Conservation (phyloP, 2,113 vertebrate genomes). For the Cisticola juncidis region DNA sequence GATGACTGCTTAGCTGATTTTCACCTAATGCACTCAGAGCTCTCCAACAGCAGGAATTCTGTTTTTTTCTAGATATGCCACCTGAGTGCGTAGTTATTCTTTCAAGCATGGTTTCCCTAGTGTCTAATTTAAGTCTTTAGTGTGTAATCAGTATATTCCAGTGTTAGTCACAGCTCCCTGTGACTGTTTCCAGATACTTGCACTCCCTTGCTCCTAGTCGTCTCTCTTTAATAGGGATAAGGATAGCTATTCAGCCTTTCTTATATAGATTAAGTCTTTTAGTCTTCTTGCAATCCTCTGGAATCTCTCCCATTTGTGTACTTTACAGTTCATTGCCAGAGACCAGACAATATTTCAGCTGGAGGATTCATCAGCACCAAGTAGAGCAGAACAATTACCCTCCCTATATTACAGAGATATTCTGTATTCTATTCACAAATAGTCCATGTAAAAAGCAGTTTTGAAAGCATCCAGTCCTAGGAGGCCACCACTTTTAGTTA, state of each 20-base stretch:
- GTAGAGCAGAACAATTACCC: background rate
- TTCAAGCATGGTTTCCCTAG: background rate
- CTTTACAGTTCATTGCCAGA: constrained; percentile 1
- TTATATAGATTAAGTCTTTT: background rate
- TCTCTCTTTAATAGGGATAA: background rate
- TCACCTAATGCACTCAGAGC: background rate
- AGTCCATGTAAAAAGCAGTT: background rate
- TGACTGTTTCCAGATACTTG: background rate
- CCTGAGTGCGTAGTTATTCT: background rate
- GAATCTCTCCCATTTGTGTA: background rate
- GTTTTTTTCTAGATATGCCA: background rate
- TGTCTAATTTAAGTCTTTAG: background rate
- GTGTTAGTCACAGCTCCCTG: background rate
- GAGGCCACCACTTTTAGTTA: background rate
- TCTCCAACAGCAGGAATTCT: background rate
- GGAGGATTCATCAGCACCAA: background rate
- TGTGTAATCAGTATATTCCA: background rate
- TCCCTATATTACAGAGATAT: background rate
- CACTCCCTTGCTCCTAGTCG: background rate
- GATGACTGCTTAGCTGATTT: background rate
- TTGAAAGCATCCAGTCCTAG: background rate
- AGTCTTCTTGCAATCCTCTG: background rate
- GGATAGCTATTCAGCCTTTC: background rate
- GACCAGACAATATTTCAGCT: background rate
- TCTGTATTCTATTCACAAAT: background rate